Evolutionary conservation across 1,140 invertebrate genomes (phyloP), one percentile per base, ranked within the genome.

Genomic region (Calliopsis andreniformis): DNA sequence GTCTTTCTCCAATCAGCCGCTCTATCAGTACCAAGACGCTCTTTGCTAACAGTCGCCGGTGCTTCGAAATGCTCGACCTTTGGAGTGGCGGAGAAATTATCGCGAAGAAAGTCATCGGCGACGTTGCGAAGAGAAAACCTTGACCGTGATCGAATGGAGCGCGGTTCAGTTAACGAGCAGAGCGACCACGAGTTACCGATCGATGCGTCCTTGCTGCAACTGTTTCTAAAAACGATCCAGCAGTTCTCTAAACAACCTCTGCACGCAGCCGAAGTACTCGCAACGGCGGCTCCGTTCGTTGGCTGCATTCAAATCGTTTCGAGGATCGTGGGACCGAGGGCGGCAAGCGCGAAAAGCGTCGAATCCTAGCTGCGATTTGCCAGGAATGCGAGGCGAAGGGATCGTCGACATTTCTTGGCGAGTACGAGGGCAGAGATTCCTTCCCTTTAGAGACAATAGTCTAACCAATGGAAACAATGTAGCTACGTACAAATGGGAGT

Each of bases 1-100:
- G 85, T 84, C 88, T 89, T 89, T 89, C 87, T 87, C 84, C 79
- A 71, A n/a, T 14, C 30, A 45, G 35, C 32, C 12, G 62, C 28
- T 18, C 35, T 35, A 42, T 10, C 8, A 23, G 10, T 28, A 20
- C 8, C 42, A n/a, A 49, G 47, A 8, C 32, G 45, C 28, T 18
- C 43, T 7, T 4, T 25, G n/a, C 23, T 25, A 39, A 39, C 18
- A 14, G 20, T 32, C 23, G 28, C 25, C 58, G 59, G n/a, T 14
- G 39, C 7, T 42, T 18, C 6, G 43, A 45, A 45, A 45, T 18
- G 43, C 16, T 3, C 5, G 16, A 18, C 12, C 12, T 8, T 43
- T 12, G 42, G 3, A 3, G 2, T n/a, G 4, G 18, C 18, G 18
- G 4, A 1, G 2, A 7, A 18, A 20, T 6, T 18, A 47, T 47